Evolutionary conservation across 2,888 invertebrate genomes (phyloP).

Genomic region (Sesia bembeciformis): DNA sequence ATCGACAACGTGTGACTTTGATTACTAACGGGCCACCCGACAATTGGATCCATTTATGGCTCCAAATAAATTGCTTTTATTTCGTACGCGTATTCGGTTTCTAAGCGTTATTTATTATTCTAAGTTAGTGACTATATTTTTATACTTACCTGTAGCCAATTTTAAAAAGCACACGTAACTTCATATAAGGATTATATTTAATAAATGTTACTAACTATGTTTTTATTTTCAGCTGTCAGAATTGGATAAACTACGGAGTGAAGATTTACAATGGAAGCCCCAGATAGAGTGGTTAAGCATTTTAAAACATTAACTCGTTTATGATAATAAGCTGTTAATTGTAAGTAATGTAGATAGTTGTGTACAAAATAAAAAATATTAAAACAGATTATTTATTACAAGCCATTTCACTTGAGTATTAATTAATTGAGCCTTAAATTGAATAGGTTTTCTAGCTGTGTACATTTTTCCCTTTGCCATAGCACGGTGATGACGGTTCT

Average conservation of each 20-base stretch:
- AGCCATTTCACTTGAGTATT: background rate
- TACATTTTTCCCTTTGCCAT: constrained; percentile 54
- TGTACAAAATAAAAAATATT: background rate
- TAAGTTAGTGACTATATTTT: too few relatives aligned
- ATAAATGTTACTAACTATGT: constrained; percentile 10
- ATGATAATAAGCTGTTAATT: constrained; percentile 1
- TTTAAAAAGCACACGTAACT: too few relatives aligned
- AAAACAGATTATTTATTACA: background rate
- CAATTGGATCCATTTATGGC: too few relatives aligned
- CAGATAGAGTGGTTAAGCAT: constrained; percentile 73
- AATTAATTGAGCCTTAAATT: constrained; percentile 4
- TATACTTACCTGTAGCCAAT: too few relatives aligned
- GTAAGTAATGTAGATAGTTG: background rate
- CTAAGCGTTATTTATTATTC: too few relatives aligned
- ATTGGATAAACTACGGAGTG: constrained; percentile 72
- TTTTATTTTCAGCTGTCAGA: constrained; percentile 58
- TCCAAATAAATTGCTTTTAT: too few relatives aligned
- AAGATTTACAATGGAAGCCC: constrained; percentile 73
- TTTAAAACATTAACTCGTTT: constrained; percentile 28
- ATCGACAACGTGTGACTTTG: too few relatives aligned
- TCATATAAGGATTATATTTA: background rate
- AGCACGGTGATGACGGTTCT: constrained; percentile 70
- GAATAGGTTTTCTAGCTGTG: constrained; percentile 31
- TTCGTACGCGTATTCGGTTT: too few relatives aligned
- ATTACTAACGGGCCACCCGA: too few relatives aligned